phyloP scores from a whole-genome alignment of 2,888 invertebrate genomes.

The Camptogramma bilineatum region DNA sequence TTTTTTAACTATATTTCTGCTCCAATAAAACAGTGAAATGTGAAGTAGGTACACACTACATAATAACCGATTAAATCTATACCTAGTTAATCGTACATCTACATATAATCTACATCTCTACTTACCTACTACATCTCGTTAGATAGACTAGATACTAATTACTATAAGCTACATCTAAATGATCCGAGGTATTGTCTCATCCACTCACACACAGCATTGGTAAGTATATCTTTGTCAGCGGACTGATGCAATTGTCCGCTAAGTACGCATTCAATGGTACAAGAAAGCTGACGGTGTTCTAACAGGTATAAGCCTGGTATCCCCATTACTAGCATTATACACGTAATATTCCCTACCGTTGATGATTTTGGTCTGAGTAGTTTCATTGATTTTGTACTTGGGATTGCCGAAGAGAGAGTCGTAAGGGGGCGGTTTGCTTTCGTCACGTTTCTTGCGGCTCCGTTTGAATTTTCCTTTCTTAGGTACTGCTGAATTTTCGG shows the following conservation, averaged over 20 bases:
- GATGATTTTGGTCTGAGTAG: slow-evolving; percentile 84
- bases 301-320: slow-evolving; percentile 89
- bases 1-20: slow-evolving; percentile 56
- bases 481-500: slow-evolving; percentile 36
- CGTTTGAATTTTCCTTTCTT: slow-evolving; percentile 44
- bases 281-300: slow-evolving; percentile 91
- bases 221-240: background rate
- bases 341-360: slow-evolving; percentile 93
- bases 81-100: background rate
- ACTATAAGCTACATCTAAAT: background rate
- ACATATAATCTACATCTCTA: background rate
- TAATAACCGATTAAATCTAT: background rate
- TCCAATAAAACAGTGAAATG: slow-evolving; percentile 33
- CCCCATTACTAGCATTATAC: slow-evolving; percentile 85
- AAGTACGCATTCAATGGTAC: slow-evolving; percentile 78
- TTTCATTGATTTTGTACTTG: slow-evolving; percentile 52
- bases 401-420: slow-evolving; percentile 84
- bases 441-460: slow-evolving; percentile 52
- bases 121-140: background rate
- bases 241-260: slow-evolving; percentile 10
- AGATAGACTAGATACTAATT: background rate
- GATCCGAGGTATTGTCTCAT: slow-evolving; percentile 11
- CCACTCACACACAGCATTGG: background rate
- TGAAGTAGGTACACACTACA: slow-evolving; percentile 1
- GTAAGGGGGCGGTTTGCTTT: slow-evolving; percentile 88